Evolutionary conservation across 2,888 invertebrate species (phyloP).

Genomic region (Ochropacha duplaris): DNA sequence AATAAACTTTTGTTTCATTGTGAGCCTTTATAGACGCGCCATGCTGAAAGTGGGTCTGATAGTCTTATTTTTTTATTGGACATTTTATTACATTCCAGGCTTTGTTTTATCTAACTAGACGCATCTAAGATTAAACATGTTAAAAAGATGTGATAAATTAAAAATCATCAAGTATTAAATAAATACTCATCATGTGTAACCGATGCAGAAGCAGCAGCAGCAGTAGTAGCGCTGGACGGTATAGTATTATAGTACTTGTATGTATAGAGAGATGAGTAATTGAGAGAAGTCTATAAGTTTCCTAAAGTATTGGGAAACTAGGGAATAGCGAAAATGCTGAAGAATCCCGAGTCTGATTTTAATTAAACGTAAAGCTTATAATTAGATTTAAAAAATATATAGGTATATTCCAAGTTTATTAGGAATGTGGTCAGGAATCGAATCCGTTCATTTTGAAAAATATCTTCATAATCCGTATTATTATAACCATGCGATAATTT

Average conservation of each 20-base stretch:
- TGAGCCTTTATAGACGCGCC: neutral
- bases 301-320: too few species aligned
- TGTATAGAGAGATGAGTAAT: neutral
- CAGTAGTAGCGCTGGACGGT: neutral
- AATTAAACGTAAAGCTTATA: too few species aligned
- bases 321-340: too few species aligned
- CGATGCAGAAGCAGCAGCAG: neutral
- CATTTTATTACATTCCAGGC: neutral
- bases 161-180: neutral
- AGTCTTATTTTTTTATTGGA: neutral
- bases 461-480: too few species aligned
- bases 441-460: too few species aligned
- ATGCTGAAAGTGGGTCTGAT: neutral
- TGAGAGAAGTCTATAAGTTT: neutral
- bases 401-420: too few species aligned
- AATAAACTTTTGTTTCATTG: constrained; percentile 31
- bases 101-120: neutral
- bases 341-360: too few species aligned
- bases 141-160: neutral
- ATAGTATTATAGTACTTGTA: too few species aligned
- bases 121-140: neutral
- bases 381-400: too few species aligned
- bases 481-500: too few species aligned
- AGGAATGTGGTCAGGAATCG: too few species aligned
- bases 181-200: neutral